phyloP scores from a whole-genome alignment of 2,797 vertebrate species.

The Artibeus lituratus region DNA sequence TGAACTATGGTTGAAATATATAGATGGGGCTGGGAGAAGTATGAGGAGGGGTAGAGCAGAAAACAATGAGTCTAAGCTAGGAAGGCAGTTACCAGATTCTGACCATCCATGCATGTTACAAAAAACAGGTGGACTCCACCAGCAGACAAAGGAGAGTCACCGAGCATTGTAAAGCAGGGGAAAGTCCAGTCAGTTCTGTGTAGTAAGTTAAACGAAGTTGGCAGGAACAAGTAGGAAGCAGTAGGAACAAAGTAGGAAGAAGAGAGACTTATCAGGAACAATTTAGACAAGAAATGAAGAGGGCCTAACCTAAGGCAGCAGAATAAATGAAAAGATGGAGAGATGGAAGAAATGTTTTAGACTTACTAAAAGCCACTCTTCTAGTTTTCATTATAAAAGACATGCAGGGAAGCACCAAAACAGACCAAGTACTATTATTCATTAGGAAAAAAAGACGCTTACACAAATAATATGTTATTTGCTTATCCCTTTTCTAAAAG shows the following conservation, averaged over 20 bases:
- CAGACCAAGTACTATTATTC: background rate
- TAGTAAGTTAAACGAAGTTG: background rate
- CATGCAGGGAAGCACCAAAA: background rate
- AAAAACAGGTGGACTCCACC: background rate
- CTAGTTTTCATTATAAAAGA: conserved; percentile 6
- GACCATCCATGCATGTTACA: background rate
- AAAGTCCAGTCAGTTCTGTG: background rate
- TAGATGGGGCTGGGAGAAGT: too few relatives aligned
- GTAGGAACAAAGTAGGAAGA: background rate
- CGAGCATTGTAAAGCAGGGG: background rate
- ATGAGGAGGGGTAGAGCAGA: background rate
- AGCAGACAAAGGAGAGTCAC: background rate
- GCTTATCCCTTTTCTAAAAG: background rate
- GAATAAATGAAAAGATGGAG: background rate
- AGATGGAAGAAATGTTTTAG: background rate
- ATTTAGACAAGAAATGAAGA: background rate
- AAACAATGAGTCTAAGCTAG: background rate
- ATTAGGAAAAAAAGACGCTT: conserved; percentile 10
- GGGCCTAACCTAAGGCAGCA: background rate
- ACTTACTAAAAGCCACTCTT: background rate
- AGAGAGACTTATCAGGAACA: background rate
- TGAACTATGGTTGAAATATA: background rate
- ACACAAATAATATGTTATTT: background rate
- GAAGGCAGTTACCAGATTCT: background rate
- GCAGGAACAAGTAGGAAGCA: background rate